Conservation (phyloP, 2,113 vertebrate genomes). For the Heptranchias perlo region DNA sequence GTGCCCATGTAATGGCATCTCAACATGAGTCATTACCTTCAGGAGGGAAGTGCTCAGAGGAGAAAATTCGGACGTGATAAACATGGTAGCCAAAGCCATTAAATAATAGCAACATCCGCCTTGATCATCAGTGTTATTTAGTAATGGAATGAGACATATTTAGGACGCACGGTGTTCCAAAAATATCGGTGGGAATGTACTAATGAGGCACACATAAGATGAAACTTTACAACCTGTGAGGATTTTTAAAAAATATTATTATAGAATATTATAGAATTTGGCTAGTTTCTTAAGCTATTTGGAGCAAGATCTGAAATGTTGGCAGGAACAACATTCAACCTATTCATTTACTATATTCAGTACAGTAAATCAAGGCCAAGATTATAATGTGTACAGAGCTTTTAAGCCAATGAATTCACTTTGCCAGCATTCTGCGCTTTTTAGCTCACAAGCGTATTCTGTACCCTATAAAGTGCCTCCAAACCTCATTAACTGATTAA, state of each 20-base stretch:
- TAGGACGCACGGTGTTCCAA: neutral
- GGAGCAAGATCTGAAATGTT: neutral
- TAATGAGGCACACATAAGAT: neutral
- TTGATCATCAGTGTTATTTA: neutral
- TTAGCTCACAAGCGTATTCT: neutral
- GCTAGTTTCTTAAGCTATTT: neutral
- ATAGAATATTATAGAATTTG: slow-evolving; percentile 2
- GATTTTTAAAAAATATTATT: neutral
- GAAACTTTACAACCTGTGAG: neutral
- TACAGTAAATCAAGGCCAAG: neutral
- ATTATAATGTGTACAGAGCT: neutral
- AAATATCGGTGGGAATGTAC: neutral
- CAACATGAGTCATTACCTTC: neutral
- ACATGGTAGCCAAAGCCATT: neutral
- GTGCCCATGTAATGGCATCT: neutral
- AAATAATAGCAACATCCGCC: neutral
- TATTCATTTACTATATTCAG: slow-evolving; percentile 17
- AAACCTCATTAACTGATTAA: neutral
- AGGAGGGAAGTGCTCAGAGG: neutral
- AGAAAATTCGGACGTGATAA: neutral
- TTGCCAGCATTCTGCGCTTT: neutral
- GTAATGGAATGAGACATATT: neutral
- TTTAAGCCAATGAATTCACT: neutral
- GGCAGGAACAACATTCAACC: neutral
- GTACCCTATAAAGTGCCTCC: slow-evolving; percentile 11